Percentiles rank a stretch among this genome's conserved stretches.
Evolutionary conservation across 2,113 vertebrate species (phyloP).

Genomic region (Rhynchomys soricoides): DNA sequence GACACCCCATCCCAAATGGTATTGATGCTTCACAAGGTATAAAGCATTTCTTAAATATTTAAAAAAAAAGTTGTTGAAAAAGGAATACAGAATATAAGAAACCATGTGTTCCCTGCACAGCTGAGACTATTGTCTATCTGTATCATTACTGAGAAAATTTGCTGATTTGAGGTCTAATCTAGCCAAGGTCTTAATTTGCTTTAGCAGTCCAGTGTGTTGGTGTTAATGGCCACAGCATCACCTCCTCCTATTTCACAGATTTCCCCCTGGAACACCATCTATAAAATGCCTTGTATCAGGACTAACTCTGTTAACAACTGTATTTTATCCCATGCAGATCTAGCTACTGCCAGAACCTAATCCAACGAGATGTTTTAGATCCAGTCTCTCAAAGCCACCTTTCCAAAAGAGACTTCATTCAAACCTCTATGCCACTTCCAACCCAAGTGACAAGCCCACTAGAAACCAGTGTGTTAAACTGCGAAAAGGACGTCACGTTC

Average conservation of each 20-base stretch:
- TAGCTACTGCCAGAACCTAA: constrained; percentile 17
- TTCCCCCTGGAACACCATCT: not conserved
- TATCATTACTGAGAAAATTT: not conserved
- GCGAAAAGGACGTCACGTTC: not conserved
- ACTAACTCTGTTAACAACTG: not conserved
- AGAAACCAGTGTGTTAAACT: not conserved
- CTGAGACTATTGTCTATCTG: not conserved
- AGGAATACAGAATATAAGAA: not conserved
- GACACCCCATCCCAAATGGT: not conserved
- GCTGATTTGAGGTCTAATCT: not conserved
- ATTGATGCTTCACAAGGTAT: not conserved
- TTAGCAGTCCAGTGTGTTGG: not conserved
- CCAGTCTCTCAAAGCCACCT: not conserved
- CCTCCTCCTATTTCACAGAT: not conserved
- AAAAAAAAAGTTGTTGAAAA: not conserved
- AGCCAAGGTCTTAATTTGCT: not conserved
- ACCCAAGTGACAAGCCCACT: not conserved
- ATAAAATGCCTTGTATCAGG: not conserved
- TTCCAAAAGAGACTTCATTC: not conserved
- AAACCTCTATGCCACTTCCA: not conserved
- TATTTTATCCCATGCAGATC: constrained; percentile 16
- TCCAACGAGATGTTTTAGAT: not conserved
- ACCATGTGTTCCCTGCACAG: not conserved
- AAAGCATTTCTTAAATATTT: not conserved
- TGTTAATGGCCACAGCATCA: not conserved